Evolutionary conservation across 2,888 invertebrate species (phyloP).

Genomic region (Polymixis flavicincta): DNA sequence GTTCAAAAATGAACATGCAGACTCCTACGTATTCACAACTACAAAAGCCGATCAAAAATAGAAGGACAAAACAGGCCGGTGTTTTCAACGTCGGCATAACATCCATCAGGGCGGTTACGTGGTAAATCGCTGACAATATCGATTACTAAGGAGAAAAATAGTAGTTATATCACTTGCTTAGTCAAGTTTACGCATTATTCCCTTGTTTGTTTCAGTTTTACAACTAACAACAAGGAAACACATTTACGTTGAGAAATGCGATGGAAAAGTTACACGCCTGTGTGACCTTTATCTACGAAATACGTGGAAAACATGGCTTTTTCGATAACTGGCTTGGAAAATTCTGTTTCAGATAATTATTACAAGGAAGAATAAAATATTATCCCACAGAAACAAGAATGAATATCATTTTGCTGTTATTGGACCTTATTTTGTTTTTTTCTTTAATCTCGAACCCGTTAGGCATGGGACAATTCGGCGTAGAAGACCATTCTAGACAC

Average conservation of each 20-base stretch:
- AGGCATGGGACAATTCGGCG: not conserved
- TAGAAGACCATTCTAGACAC: not conserved
- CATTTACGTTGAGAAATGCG: constrained; percentile 66
- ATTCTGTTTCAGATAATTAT: not conserved
- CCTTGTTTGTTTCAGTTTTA: constrained; percentile 80
- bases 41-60: constrained; percentile 64
- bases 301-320: constrained; percentile 34
- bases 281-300: constrained; percentile 38
- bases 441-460: not conserved
- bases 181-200: constrained; percentile 77
- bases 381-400: not conserved
- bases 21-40: constrained; percentile 21
- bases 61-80: constrained; percentile 73
- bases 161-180: constrained; percentile 78
- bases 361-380: constrained; percentile 4
- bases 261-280: constrained; percentile 48
- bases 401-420: constrained; percentile 1
- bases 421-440: not conserved
- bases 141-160: constrained; percentile 80
- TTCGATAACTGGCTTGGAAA: constrained; percentile 7
- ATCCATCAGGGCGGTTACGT: constrained; percentile 80
- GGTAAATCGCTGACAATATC: constrained; percentile 84
- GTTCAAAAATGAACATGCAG: not conserved
- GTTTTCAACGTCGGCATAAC: constrained; percentile 75
- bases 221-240: constrained; percentile 73